Base-by-base conservation (phyloP, 2,888 invertebrate genomes). In the Operophtera brumata region DNA sequence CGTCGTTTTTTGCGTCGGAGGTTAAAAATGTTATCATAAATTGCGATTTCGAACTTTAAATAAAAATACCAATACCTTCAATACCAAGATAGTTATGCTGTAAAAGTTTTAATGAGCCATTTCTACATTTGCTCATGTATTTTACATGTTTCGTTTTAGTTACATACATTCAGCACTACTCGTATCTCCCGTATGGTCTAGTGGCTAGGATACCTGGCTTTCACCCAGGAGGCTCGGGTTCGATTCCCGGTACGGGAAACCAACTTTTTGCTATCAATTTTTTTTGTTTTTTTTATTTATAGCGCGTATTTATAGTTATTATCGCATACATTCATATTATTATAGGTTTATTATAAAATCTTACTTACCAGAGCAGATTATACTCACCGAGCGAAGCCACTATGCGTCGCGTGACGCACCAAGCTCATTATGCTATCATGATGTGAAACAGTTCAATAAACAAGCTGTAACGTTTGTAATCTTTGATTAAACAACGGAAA, bases 191-290 rank as follows among this genome's bases (percentile, higher is more conserved):
- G 91, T 91, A 91, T 91, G 91, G 91, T 92, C 92, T 92, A 92
- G 92, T 92, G 92, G 92, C 92, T 92, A 92, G 92, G 92, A 92
- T 93, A 92, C 92, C 92, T 92, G 92, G 92, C 92, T 92, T 91
- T 92, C 92, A 92, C 92, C 92, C 92, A 92, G 92, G 92, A 93
- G 93, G 93, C 93, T 92, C 92, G 92, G 92, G 92, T 93, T 93
- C 93, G 92, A 93, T 93, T 93, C 92, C 92, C 92, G 92, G 92
- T 92, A 92, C 91, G 92, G 92, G 92, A 92, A 92, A 12, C 0
- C 0, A 2, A 6, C 50, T 47, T 56, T 56, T 56, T 56, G 43
- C 36, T 5, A 2, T 26, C 3, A 3, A 10, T 26, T 35, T 42
- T 13, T 8, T 20, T 43, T 13, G 13, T 9, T 40, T 9, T 40